Evolutionary conservation across 2,888 invertebrate genomes (phyloP).

Genomic region (Hemistola chrysoprasaria): DNA sequence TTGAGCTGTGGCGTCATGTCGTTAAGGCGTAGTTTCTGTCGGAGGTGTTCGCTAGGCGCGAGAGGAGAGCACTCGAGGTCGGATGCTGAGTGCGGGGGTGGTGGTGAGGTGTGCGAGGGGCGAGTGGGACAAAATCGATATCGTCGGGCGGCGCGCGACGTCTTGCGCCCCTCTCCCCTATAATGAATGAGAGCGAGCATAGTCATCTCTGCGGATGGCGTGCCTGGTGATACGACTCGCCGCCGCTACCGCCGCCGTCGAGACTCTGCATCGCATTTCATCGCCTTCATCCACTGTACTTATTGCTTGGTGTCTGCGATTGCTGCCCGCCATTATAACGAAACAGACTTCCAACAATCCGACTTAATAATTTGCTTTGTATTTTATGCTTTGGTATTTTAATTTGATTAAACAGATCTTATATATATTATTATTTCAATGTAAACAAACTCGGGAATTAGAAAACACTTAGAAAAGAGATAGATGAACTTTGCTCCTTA

Average conservation of each 20-base stretch:
- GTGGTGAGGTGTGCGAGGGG: constrained; percentile 53
- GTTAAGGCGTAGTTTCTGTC: constrained; percentile 78
- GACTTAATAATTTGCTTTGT: constrained; percentile 25
- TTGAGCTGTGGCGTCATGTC: constrained; percentile 74
- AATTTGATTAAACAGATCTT: no score
- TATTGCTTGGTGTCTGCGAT: constrained; percentile 40
- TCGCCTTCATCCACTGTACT: constrained; percentile 31
- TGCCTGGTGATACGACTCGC: constrained; percentile 56
- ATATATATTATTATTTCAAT: no score
- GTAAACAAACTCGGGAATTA: no score
- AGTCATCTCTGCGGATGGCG: constrained; percentile 78
- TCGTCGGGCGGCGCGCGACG: constrained; percentile 80
- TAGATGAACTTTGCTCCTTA: no score
- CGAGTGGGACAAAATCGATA: constrained; percentile 79
- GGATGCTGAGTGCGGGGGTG: constrained; percentile 78
- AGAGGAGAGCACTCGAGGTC: constrained; percentile 81
- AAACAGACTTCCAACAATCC: constrained; percentile 37
- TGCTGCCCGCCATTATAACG: constrained; percentile 47
- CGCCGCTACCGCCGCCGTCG: constrained; percentile 47
- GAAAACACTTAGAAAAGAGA: no score
- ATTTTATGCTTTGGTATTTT: no score
- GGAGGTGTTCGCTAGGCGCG: constrained; percentile 78
- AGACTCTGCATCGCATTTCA: constrained; percentile 42
- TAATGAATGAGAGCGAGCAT: constrained; percentile 80
- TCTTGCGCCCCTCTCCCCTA: constrained; percentile 72